Evolutionary conservation across 2,888 invertebrate genomes (phyloP), one percentile per base, ranked within the genome.

Genomic region (Dicyrtomina minuta): DNA sequence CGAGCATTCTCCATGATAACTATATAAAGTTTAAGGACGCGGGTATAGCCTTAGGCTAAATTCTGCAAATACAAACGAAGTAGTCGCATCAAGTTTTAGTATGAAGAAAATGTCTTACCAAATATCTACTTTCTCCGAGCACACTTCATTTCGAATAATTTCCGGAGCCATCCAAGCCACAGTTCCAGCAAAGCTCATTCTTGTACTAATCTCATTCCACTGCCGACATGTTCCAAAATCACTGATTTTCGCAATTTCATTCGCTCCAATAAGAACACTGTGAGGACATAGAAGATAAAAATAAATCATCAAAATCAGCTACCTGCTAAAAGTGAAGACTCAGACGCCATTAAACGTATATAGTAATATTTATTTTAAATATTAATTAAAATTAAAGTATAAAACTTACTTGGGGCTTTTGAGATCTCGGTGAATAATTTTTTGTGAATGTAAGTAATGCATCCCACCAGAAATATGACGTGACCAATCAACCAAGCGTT

Each of bases 91-190:
- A n/a, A n/a, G n/a, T n/a, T n/a, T n/a, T n/a, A n/a, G n/a, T n/a
- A n/a, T n/a, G n/a, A n/a, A n/a, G 41, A 66, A 59, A 26, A 12
- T 15, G 15, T 59, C 82, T 82, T 80, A 87, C 97, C 98, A 99
- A 72, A 99, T 92, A 81, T 99, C 99, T 0, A 99, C 96, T 82
- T 96, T 94, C 81, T 98, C 97, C 0, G 94, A 96, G 82, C 96
- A 99, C 0, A 92, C 93, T 81, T 97, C 93, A 81, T 96, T 95
- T 71, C 96, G 88, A 77, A 99, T 97, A 49, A 98, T 92, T 84
- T 99, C 99, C 0, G 99, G 99, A 0, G 98, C 96, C 98, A 99
- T 99, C 98, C 98, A 99, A 0, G 96, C 94, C 0, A 97, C 94
- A 0, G 98, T 99, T 49, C 98, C 98, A 1, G 95, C 96, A 83